Base-by-base conservation (phyloP, 2,113 vertebrate species). In the Crocuta crocuta region DNA sequence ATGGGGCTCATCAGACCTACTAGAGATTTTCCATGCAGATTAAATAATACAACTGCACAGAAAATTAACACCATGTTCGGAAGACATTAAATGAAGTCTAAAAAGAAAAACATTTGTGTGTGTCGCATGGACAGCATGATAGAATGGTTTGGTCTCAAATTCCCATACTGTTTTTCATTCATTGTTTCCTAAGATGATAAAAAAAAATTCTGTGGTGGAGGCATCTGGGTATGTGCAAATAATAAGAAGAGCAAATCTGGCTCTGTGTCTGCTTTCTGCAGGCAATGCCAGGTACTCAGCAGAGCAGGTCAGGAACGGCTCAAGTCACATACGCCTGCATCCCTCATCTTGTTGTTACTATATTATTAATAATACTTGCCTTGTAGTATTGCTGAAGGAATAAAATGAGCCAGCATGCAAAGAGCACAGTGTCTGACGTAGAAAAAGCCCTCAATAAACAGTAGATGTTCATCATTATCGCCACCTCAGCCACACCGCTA, bases 401-500 rank as follows among this genome's bases (percentile, higher is more conserved):
- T 70, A 12, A 33, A 15, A 3, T 39, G 79, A 68, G 28, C 50
- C 85, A 58, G 31, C 2, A 4, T 43, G 31, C 82, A 61, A n/a
- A 13, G 80, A 33, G 11, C 79, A 9, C 15, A 3, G 43, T 5
- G 5, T 43, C 28, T 87, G 68, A 48, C 7, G 2, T 10, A 13
- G 1, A 35, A 31, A 48, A 63, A 35, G 15, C 11, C 73, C 89
- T 74, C 88, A 7, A 1, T 50, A 17, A 48, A 35, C n/a, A 66
- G 35, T 31, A 16, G 66, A 0, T 16, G 45, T 35, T 28, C 28
- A 1, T 66, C 66, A 9, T 28, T 2, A 2, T 13, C 2, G 0
- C 6, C 4, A 4, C 11, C n/a, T 7, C 19, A 35, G 17, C 35
- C 19, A 4, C 12, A 2, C 33, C 2, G 0, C 53, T 23, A 16